Base-by-base conservation (phyloP, 2,797 vertebrate species). In the Paguma larvata region DNA sequence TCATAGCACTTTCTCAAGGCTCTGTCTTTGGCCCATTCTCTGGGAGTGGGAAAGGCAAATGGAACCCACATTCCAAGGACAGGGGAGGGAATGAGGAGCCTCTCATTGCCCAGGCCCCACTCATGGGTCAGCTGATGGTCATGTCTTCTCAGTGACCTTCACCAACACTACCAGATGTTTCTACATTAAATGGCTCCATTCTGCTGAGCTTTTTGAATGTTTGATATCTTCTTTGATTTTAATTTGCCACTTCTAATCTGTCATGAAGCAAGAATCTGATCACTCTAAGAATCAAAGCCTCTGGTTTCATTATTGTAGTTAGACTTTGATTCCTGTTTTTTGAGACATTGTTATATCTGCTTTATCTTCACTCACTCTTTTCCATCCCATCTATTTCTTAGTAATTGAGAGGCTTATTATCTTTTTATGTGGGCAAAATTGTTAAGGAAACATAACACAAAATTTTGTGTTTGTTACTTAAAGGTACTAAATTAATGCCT, bases 401-500 rank as follows among this genome's bases (percentile, higher is more conserved):
- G 15, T 83, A 78, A 46, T 30, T 75, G 41, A 86, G n/a, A 65
- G 79, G 34, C 78, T 53, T 67, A 83, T 27, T 63, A 32, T 73
- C 38, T 41, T 85, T 91, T 94, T 32, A 48, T 46, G 18, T 48
- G 65, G 87, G 68, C n/a, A 83, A 7, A 87, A 68, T 83, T 62
- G 80, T 90, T 59, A 86, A 89, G 65, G 27, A 90, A 91, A 87
- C n/a, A 12, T 63, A 21, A 83, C 30, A 83, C 30, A 90, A 68
- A 67, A 84, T 11, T 67, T 78, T 13, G 2, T 62, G 41, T 67
- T 46, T 92, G 34, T 87, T 91, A 34, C 48, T 38, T 77, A 75
- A 59, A 51, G 16, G 8, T 89, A 75, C 46, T 70, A 38, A 89
- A 75, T 88, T 12, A 75, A 56, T 75, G 38, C 25, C n/a, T 48